These are phyloP conservation scores for Lucilia cuprina DNA, from an alignment of 1,140 invertebrate genomes.

Conservation along the genomic window DNA sequence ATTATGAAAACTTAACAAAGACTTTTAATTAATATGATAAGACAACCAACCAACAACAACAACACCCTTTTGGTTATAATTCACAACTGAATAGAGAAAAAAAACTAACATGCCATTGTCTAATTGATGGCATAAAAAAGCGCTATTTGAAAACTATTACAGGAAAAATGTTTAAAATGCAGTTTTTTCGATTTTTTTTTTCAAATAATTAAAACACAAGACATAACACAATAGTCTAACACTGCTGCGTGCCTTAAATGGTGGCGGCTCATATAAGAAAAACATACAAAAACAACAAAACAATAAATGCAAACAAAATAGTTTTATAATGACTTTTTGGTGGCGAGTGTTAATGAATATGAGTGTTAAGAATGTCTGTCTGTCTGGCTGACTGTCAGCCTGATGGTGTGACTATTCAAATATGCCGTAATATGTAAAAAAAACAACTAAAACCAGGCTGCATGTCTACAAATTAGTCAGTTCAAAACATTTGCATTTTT, in stretches of 20 bases:
- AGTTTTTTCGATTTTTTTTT: neutral
- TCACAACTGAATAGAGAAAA: neutral
- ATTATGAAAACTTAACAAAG: neutral
- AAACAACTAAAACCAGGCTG: neutral
- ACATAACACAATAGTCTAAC: neutral
- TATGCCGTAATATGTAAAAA: neutral
- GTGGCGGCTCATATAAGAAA: neutral
- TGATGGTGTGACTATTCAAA: neutral
- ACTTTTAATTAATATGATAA: neutral
- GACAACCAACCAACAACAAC: neutral
- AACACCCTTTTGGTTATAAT: neutral
- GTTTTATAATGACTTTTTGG: neutral
- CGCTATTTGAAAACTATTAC: neutral
- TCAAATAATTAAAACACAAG: neutral
- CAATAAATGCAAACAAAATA: neutral
- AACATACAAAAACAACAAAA: neutral
- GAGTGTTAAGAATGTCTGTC: neutral
- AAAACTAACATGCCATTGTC: neutral
- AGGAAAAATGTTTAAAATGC: neutral
- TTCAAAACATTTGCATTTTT: neutral
- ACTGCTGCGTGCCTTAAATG: neutral
- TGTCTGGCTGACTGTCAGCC: neutral
- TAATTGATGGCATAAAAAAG: neutral
- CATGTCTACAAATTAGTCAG: slow-evolving; percentile 10
- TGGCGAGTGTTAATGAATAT: neutral